Base-by-base conservation (phyloP, 2,888 invertebrate genomes). In the Kryphioiulus occultus region DNA sequence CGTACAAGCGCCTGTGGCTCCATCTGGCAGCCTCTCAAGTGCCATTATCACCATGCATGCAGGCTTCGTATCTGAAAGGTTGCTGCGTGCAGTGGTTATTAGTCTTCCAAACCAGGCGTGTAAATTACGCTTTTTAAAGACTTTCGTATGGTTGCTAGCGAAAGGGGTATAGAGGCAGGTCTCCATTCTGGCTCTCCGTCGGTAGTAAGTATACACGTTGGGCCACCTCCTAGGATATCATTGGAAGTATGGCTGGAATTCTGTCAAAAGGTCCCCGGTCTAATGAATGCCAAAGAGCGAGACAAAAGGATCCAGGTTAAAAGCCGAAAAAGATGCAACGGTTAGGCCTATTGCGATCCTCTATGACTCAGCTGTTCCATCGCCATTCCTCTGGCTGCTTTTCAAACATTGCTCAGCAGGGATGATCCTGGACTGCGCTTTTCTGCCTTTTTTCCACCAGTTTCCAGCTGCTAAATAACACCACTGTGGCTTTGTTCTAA, bases 171-270 rank as follows among this genome's bases (percentile, higher is more conserved):
- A 68, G n/a, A 68, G 26, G 68, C 68, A 68, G 26, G 68, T 26
- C 68, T 68, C 68, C 68, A 68, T 68, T 68, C 68, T 68, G 68
- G 26, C 68, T 7, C 68, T 68, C 68, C 68, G 68, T 68, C 68
- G 68, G 68, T 68, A 68, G 68, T 68, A 68, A 68, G 68, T 26
- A 68, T 68, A 68, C 68, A 68, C 68, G 26, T 68, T 68, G 68
- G 68, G 68, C 68, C 68, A 68, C 68, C 68, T 68, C 68, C 68
- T 68, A 68, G 68, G 68, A 68, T 68, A 68, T 68, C 68, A 26
- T 68, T 68, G 26, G 22, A 68, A 68, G 68, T n/a, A 68, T 68
- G 68, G 68, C 26, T 68, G 68, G 68, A 68, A 68, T 68, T 68
- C 26, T 26, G 68, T 68, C 68, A 68, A 68, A 68, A 68, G 68